Percentiles rank a stretch among this genome's conserved stretches.
These are phyloP conservation scores for Saturnia japonica DNA, from an alignment of 2,888 invertebrate species.

Conservation along the genomic window DNA sequence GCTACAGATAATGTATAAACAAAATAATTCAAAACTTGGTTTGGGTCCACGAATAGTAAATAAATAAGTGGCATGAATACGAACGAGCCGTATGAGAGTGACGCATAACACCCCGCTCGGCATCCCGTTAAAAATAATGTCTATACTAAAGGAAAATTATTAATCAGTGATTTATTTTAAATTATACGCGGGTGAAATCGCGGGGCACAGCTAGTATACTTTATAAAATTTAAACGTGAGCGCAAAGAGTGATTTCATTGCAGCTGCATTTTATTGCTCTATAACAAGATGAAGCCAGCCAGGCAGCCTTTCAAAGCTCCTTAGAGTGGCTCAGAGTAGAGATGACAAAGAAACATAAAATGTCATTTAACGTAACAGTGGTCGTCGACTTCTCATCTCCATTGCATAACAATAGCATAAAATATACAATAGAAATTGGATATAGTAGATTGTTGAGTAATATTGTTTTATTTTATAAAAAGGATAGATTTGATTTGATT, in stretches of 20 bases:
- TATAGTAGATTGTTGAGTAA: slow-evolving; percentile 8
- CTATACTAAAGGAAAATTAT: no score
- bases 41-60: no score
- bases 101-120: no score
- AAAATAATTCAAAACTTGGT: no score
- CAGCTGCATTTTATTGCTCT: slow-evolving; percentile 36
- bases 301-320: slow-evolving; percentile 13
- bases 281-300: slow-evolving; percentile 28
- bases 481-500: no score
- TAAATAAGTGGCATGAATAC: no score
- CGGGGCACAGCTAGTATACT: slow-evolving; percentile 28
- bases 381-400: slow-evolving; percentile 25
- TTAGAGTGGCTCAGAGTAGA: slow-evolving; percentile 28
- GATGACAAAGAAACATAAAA: slow-evolving; percentile 36
- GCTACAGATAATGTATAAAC: no score
- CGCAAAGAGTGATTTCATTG: slow-evolving; percentile 6
- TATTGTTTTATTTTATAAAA: not conserved
- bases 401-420: slow-evolving; percentile 35
- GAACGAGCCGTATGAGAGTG: no score
- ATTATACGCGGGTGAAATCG: no score
- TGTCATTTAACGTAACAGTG: slow-evolving; percentile 37
- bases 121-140: no score
- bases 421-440: slow-evolving; percentile 9
- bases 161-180: no score
- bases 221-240: slow-evolving; percentile 21